These are phyloP conservation scores for Temnothorax ravouxi DNA, from an alignment of 2,888 invertebrate species.

Conservation along the genomic window DNA sequence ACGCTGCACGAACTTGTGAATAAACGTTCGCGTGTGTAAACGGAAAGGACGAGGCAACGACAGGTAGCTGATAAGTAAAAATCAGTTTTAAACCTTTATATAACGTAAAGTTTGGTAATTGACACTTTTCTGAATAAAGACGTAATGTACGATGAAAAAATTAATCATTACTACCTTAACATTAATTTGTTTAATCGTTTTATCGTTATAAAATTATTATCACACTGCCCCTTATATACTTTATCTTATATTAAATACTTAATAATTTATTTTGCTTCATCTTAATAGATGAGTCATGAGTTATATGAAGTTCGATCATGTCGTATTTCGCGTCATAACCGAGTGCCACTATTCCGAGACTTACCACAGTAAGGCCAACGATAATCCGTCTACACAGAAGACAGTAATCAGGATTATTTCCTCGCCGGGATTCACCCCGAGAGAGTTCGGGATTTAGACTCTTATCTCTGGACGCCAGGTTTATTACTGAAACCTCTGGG, in stretches of 20 bases:
- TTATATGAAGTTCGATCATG: neutral
- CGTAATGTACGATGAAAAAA: neutral
- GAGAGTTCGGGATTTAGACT: conserved; percentile 23
- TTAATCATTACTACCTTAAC: neutral
- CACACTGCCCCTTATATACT: neutral
- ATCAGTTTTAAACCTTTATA: neutral
- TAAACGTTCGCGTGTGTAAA: conserved; percentile 3
- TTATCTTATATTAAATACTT: neutral
- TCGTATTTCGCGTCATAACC: neutral
- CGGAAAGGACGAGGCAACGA: conserved; percentile 5
- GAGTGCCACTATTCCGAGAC: conserved; percentile 2
- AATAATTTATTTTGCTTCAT: neutral
- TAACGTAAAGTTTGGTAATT: neutral
- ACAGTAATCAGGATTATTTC: conserved; percentile 44
- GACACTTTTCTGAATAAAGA: neutral
- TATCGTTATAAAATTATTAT: neutral
- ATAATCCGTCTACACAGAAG: conserved; percentile 24
- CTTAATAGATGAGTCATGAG: neutral
- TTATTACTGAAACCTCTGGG: conserved; percentile 33
- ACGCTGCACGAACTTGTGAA: conserved; percentile 24
- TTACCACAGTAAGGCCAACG: conserved; percentile 18
- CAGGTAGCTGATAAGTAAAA: neutral
- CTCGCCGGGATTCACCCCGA: neutral
- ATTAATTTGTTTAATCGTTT: neutral
- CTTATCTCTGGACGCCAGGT: conserved; percentile 36